Conservation (phyloP, 1,140 invertebrate genomes). For the Bradynema listronoti region DNA sequence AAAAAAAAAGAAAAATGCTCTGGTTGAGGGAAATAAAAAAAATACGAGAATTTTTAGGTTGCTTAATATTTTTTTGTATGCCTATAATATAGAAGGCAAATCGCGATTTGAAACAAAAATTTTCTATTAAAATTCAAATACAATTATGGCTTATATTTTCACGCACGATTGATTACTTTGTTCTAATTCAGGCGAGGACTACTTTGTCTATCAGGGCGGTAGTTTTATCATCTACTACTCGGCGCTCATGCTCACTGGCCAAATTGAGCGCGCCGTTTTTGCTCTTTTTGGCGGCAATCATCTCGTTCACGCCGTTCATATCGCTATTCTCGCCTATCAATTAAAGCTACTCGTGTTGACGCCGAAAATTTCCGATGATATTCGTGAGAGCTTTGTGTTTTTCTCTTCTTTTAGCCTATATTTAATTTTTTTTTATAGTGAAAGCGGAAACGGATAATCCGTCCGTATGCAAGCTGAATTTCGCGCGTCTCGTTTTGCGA, state of each 20-base stretch:
- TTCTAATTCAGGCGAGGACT: slow-evolving; percentile 51
- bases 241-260: slow-evolving; percentile 51
- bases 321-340: slow-evolving; percentile 44
- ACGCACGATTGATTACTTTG: too few relatives aligned
- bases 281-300: slow-evolving; percentile 26
- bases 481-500: slow-evolving; percentile 48
- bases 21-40: too few relatives aligned
- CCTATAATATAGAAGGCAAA: too few relatives aligned
- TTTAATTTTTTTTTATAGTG: slow-evolving; percentile 42
- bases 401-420: neutral
- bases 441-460: slow-evolving; percentile 34
- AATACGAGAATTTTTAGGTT: too few relatives aligned
- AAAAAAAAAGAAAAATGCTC: too few relatives aligned
- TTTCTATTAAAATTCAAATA: too few relatives aligned
- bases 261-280: slow-evolving; percentile 49
- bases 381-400: slow-evolving; percentile 18
- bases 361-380: slow-evolving; percentile 24
- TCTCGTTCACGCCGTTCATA: slow-evolving; percentile 40
- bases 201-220: slow-evolving; percentile 45
- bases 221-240: slow-evolving; percentile 44
- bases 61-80: too few relatives aligned
- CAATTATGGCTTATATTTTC: too few relatives aligned
- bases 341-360: slow-evolving; percentile 25
- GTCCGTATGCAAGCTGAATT: slow-evolving; percentile 43
- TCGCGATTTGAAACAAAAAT: too few relatives aligned